These are phyloP conservation scores for Chloropsis hardwickii DNA, from an alignment of 2,113 vertebrate species.

Conservation along the genomic window DNA sequence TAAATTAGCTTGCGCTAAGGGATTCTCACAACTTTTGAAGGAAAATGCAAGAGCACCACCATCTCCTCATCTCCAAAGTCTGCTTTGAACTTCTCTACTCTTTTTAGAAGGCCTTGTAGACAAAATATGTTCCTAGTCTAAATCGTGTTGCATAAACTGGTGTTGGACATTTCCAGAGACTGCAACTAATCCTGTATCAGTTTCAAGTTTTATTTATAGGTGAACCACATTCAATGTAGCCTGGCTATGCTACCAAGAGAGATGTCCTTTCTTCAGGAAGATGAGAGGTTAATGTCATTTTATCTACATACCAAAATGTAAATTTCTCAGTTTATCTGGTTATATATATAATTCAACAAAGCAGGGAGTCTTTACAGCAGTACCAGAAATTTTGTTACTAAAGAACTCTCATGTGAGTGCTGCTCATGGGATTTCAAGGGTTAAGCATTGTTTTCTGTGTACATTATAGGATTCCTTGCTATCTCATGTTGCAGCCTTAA, in stretches of 20 bases:
- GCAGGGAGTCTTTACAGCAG: not conserved
- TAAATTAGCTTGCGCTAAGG: not conserved
- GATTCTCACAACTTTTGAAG: not conserved
- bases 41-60: not conserved
- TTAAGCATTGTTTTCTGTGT: not conserved
- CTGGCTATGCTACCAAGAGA: not conserved
- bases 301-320: not conserved
- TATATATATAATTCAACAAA: not conserved
- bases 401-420: not conserved
- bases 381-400: not conserved
- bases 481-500: not conserved
- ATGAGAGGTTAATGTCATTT: not conserved
- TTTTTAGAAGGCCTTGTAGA: not conserved
- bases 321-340: not conserved
- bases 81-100: not conserved
- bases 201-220: not conserved
- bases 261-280: not conserved
- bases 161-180: not conserved
- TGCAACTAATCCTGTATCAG: not conserved
- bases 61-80: not conserved
- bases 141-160: not conserved
- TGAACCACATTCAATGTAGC: not conserved
- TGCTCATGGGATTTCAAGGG: not conserved
- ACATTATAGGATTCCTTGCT: not conserved
- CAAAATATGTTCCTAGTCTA: not conserved